These are phyloP conservation scores for Xenopus tropicalis DNA, from an alignment of 2,113 vertebrate genomes.

Conservation along the genomic window UCB_Xtro_10.0 CM004450.2:88064001-88064500, in stretches of 20 bases:
- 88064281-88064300: not conserved
- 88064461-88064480: too few species aligned
- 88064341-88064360: too few species aligned
- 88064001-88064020: constrained; percentile 6
- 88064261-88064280: constrained; percentile 6
- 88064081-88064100: not conserved
- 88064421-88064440: too few species aligned
- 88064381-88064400: too few species aligned
- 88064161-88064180: constrained; percentile 2
- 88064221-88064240: constrained; percentile 13
- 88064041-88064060: constrained; percentile 3
- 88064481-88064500: too few species aligned
- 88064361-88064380: not conserved
- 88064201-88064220: not conserved
- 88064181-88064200: not conserved
- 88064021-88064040: constrained; percentile 3
- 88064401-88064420: too few species aligned
- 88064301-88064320: constrained; percentile 25
- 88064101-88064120: not conserved
- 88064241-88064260: constrained; percentile 2
- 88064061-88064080: not conserved
- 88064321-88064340: too few species aligned
- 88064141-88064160: not conserved
- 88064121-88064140: not conserved
- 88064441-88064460: too few species aligned